Percentiles rank a stretch among this genome's conserved stretches.
These are phyloP conservation scores for Arbacia lixula DNA, from an alignment of 53 echinoderm and acorn worm genomes.

Conservation along the genomic window DNA sequence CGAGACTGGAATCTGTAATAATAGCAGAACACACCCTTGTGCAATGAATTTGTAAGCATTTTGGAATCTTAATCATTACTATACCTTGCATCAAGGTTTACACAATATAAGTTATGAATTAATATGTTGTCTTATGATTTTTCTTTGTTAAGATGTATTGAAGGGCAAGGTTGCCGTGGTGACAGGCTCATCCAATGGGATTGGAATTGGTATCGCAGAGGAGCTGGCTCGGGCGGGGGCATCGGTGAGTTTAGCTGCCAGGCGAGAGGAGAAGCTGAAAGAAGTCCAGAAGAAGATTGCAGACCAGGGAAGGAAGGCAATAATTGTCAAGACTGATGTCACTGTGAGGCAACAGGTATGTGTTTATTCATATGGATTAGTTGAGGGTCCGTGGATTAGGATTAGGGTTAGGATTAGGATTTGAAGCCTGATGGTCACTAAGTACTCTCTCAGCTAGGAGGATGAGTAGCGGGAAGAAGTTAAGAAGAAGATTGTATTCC, in stretches of 20 bases:
- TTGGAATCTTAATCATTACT: neutral
- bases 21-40: too few species aligned
- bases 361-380: neutral
- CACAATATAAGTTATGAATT: too few species aligned
- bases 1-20: too few species aligned
- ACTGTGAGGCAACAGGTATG: slow-evolving; percentile 75
- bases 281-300: slow-evolving; percentile 48
- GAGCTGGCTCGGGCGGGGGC: slow-evolving; percentile 73
- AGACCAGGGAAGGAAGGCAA: slow-evolving; percentile 53
- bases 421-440: neutral
- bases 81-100: too few species aligned
- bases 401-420: neutral
- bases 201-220: slow-evolving; percentile 73
- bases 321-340: slow-evolving; percentile 74
- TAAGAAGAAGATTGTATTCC: slow-evolving; percentile 45
- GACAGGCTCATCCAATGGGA: slow-evolving; percentile 79
- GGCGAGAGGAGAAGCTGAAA: slow-evolving; percentile 66
- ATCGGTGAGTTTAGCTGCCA: slow-evolving; percentile 70
- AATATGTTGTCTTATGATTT: too few species aligned
- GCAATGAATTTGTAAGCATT: too few species aligned
- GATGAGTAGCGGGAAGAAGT: slow-evolving; percentile 61
- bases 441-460: too few species aligned
- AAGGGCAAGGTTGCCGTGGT: slow-evolving; percentile 73
- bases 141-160: neutral
- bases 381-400: neutral